A percentile compares a stretch with the other conserved stretches of the same genome.
Evolutionary conservation across 2,113 vertebrate species (phyloP).

Genomic region (Phyllostomus discolor): DNA sequence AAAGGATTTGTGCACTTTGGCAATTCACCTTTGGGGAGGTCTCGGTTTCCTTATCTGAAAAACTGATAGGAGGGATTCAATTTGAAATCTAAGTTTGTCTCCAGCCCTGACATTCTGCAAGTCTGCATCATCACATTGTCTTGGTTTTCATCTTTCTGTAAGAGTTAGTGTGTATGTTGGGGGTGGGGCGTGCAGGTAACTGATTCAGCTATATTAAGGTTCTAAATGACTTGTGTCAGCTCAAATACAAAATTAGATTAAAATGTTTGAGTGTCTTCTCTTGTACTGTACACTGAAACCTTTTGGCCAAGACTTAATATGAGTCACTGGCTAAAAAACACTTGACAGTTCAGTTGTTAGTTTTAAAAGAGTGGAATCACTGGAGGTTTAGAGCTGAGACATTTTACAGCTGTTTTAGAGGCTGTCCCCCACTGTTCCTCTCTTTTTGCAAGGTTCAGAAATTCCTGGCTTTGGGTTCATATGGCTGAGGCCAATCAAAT

Average conservation of each 20-base stretch:
- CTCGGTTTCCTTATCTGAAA: conserved; percentile 24
- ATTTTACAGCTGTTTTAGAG: conserved; percentile 51
- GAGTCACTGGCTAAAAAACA: not conserved
- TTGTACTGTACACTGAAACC: not conserved
- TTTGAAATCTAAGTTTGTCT: not conserved
- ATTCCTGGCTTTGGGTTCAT: conserved; percentile 56
- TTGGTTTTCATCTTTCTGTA: not conserved
- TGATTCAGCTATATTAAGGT: not conserved
- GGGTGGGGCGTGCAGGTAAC: not conserved
- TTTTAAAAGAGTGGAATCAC: not conserved
- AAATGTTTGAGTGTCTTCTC: not conserved
- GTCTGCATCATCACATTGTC: not conserved
- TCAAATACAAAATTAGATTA: not conserved
- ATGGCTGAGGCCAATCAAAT: conserved; percentile 30
- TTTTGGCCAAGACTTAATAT: not conserved
- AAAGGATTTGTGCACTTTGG: not conserved
- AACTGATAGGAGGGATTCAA: not conserved
- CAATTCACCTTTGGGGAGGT: not conserved
- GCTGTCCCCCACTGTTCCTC: conserved; percentile 40
- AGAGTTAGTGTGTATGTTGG: not conserved
- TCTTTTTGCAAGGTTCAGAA: conserved; percentile 43
- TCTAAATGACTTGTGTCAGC: not conserved
- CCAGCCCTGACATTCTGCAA: not conserved
- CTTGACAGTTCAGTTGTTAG: not conserved
- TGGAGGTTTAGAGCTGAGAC: conserved; percentile 7